phyloP scores from a whole-genome alignment of 2,113 vertebrate species.

The Ageneiosus marmoratus region DNA sequence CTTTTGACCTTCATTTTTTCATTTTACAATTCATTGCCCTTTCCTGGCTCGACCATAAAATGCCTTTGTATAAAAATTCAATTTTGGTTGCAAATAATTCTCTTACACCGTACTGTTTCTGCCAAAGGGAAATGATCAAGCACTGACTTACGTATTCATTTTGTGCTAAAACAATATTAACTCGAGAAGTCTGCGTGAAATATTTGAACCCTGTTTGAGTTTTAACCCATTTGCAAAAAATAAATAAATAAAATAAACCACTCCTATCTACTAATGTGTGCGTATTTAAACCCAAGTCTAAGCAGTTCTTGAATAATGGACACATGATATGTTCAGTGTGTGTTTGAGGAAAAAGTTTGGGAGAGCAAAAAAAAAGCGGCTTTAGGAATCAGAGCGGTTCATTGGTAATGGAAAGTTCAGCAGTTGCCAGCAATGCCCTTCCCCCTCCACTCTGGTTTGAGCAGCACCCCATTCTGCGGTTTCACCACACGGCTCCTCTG shows the following conservation, averaged over 20 bases:
- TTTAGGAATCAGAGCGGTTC: not conserved
- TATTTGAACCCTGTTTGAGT: too few relatives aligned
- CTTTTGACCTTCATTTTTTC: not conserved
- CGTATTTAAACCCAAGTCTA: not conserved
- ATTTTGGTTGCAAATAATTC: not conserved
- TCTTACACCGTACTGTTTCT: not conserved
- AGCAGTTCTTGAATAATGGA: not conserved
- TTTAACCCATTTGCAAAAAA: not conserved
- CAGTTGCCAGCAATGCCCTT: not conserved
- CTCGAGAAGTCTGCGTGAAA: not conserved
- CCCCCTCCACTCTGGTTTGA: not conserved
- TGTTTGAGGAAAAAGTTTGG: not conserved
- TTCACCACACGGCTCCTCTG: not conserved
- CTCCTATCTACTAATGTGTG: not conserved
- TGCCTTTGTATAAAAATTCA: not conserved
- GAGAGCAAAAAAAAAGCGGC: not conserved
- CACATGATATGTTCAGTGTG: not conserved
- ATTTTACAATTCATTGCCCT: not conserved
- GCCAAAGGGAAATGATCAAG: not conserved
- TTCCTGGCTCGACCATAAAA: not conserved
- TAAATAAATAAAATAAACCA: not conserved
- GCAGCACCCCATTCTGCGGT: not conserved
- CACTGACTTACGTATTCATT: not conserved
- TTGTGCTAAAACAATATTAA: not conserved
- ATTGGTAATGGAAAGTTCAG: conserved; percentile 17